phyloP scores from a whole-genome alignment of 2,113 vertebrate genomes.

The Oreochromis spilurus region DNA sequence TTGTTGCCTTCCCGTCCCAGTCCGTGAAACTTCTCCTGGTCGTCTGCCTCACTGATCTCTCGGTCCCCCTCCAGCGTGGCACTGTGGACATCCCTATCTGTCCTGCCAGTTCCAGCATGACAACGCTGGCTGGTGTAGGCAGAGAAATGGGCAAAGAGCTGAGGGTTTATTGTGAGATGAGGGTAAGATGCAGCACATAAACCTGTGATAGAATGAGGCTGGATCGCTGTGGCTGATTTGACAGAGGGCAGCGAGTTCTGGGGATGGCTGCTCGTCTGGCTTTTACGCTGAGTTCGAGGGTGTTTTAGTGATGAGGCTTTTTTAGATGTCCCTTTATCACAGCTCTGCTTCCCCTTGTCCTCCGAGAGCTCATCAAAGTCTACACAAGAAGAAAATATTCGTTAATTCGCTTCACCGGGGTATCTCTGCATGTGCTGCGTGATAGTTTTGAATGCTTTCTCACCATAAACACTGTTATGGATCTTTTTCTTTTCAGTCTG shows the following conservation, averaged over 20 bases:
- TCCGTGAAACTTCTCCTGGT: not conserved
- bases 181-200: conserved; percentile 7
- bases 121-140: not conserved
- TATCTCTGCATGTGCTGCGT: not conserved
- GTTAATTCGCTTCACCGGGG: not conserved
- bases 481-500: conserved; percentile 23
- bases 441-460: not conserved
- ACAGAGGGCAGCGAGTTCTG: not conserved
- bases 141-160: conserved; percentile 10
- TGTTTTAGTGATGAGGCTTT: conserved; percentile 13
- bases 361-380: conserved; percentile 21
- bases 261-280: not conserved
- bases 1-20: not conserved
- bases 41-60: not conserved
- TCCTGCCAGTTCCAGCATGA: not conserved
- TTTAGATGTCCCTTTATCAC: conserved; percentile 13
- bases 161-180: conserved; percentile 4
- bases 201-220: conserved; percentile 10
- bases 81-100: not conserved
- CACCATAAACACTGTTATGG: conserved; percentile 27
- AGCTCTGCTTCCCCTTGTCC: not conserved
- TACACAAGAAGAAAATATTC: not conserved
- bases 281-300: conserved; percentile 1
- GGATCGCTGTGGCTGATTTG: conserved; percentile 11
- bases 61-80: not conserved